These are phyloP conservation scores for Lutjanus argentimaculatus DNA, from an alignment of 2,797 vertebrate genomes.

Conservation along the genomic window DNA sequence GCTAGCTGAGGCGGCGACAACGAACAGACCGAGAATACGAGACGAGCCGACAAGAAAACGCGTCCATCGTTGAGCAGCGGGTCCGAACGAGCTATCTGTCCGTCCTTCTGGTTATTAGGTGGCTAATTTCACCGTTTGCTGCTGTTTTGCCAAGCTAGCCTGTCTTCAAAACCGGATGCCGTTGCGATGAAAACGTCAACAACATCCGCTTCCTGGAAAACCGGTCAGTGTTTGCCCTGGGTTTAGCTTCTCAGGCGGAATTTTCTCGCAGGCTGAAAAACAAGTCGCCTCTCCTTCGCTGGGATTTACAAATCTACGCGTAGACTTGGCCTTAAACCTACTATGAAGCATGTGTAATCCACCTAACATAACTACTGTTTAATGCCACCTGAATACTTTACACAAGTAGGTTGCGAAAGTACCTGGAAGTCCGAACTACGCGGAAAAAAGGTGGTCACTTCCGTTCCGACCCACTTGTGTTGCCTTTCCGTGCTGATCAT, in stretches of 20 bases:
- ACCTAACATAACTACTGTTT: rapidly evolving
- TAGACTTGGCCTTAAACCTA: rapidly evolving
- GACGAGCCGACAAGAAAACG: not conserved
- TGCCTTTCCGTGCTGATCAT: not conserved
- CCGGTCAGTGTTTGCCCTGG: rapidly evolving
- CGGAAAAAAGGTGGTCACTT: rapidly evolving
- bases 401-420: rapidly evolving
- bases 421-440: not conserved
- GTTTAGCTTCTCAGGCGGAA: not conserved
- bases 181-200: constrained; percentile 62
- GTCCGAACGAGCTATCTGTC: not conserved
- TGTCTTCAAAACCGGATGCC: constrained; percentile 55
- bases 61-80: constrained; percentile 26
- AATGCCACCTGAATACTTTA: not conserved
- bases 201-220: constrained; percentile 78
- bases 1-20: constrained; percentile 25
- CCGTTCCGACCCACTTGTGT: rapidly evolving
- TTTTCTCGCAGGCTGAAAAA: rapidly evolving
- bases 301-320: rapidly evolving
- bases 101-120: not conserved
- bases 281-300: rapidly evolving
- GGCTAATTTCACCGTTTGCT: constrained; percentile 4
- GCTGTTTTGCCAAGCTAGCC: constrained; percentile 27
- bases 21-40: not conserved
- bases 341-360: rapidly evolving